Evolutionary conservation across 1,140 invertebrate genomes (phyloP), one percentile per base, ranked within the genome.

Genomic region (Halesus radiatus): DNA sequence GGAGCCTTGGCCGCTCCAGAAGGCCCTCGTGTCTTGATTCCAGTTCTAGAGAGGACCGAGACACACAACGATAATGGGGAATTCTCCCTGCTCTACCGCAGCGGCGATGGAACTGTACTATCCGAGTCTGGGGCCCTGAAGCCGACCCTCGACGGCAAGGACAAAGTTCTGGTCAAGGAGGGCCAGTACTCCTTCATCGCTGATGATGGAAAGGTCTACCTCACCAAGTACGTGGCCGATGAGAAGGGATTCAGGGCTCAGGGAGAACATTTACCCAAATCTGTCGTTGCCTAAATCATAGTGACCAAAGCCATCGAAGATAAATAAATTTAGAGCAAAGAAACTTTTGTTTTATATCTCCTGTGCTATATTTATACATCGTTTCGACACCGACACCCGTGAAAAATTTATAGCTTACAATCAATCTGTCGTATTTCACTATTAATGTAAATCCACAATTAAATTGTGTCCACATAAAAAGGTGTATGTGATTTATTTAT

Each of bases 211-310:
- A 26, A 83, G 62, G 45, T 76, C 75, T 78, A 60, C 81, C 54
- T 70, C 60, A 76, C 72, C 79, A 78, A 45, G 23, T 83, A 78
- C 70, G 64, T 79, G 8, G 81, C 81, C 72, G 81, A 83, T 20
- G 64, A 78, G 23, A 52, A 52, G 4, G 81, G 81, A 64, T 83
- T 83, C 79, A 58, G 66, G 29, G 79, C 73, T 22, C 54, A 79
- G 15, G 85, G 87, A 23, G 85, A 84, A 10, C 86, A 87, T 83
- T 82, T 88, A 16, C 87, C 88, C 15, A 80, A 82, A 23, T 76
- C 77, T 29, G 81, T 82, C 23, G 78, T 80, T 18, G 81, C 81
- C 20, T 82, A 79, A 79, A 50, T 76, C 26, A 37, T 37, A 4
- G 3, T 37, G 4, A 37, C 32, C 32, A 37, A 37, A 37, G 32